Evolutionary conservation across 2,113 vertebrate species (phyloP), one percentile per base, ranked within the genome.

Genomic region (Neoarius graeffei): DNA sequence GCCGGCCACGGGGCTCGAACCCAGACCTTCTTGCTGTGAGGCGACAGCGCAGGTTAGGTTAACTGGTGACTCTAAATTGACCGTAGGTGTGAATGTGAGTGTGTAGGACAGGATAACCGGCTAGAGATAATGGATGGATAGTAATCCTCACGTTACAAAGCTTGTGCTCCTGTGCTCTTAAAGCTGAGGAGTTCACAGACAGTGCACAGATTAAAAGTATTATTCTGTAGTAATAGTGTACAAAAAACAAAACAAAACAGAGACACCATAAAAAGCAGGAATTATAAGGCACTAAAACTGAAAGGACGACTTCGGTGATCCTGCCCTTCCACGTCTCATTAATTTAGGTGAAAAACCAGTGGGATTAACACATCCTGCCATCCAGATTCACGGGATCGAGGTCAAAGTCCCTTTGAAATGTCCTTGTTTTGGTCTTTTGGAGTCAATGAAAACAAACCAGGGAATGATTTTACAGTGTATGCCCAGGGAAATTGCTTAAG

Each of bases 341-440:
- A 50, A 35, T 35, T 80, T 48, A 57, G 4, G 76, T 59, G 17
- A 71, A 48, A 81, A 54, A n/a, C 62, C 62, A 59, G 25, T 42
- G 57, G 54, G 56, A 52, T 1, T 25, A 67, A 86, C 60, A 69
- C 4, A 14, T 81, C 20, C 62, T 59, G 77, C 20, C 30, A 52
- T 19, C 27, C 56, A 10, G n/a, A 3, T 6, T 52, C 48, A 19
- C 73, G n/a, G 42, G 52, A 35, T 66, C 42, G 77, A 66, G 81
- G 48, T 81, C 81, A 83, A 84, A 87, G 69, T 87, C 67, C 86
- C 66, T 87, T 77, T 35, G 8, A 30, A 74, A 74, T 64, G 50
- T 84, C n/a, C 81, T 87, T 87, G 79, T 87, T 87, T 82, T 48
- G 66, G 50, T 57, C 73, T 82, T 20, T 66, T 59, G 7, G 19